Percentiles rank a stretch among this genome's conserved stretches.
phyloP scores from a whole-genome alignment of 2,113 vertebrate genomes.

The Paralichthys olivaceus region DNA sequence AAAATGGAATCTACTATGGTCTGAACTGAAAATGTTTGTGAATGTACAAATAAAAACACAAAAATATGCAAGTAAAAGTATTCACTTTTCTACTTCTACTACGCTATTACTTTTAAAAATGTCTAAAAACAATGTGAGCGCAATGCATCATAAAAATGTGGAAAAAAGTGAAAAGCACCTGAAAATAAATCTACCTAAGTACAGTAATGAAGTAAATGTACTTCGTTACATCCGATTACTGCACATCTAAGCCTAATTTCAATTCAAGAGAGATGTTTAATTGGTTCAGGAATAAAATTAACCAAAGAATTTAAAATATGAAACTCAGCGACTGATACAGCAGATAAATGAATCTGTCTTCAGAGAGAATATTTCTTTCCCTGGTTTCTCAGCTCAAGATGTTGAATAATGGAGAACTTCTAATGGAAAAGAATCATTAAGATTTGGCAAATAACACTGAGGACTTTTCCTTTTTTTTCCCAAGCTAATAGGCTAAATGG shows the following conservation, averaged over 20 bases:
- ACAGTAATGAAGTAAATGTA: not conserved
- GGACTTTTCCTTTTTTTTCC: not conserved
- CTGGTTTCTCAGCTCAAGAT: not conserved
- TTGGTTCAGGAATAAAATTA: not conserved
- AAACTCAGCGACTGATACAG: not conserved
- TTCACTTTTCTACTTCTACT: too few relatives aligned
- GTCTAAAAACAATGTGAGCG: too few relatives aligned
- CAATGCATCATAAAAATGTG: too few relatives aligned
- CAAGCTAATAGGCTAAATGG: conserved; percentile 37
- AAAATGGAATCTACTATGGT: too few relatives aligned
- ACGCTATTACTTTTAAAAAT: too few relatives aligned
- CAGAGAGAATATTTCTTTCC: not conserved
- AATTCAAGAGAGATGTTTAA: not conserved
- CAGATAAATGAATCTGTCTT: not conserved
- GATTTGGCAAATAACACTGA: conserved; percentile 21
- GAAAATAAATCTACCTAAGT: too few relatives aligned
- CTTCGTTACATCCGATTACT: not conserved
- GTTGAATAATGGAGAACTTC: conserved; percentile 36
- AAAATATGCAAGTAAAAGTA: too few relatives aligned
- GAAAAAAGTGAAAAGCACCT: too few relatives aligned
- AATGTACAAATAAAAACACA: too few relatives aligned
- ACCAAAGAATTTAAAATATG: not conserved
- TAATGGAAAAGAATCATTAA: conserved; percentile 53
- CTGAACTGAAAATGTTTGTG: too few relatives aligned
- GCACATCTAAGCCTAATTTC: not conserved